These are phyloP conservation scores for Aphodius granarius DNA, from an alignment of 2,888 invertebrate genomes.

Conservation along the genomic window DNA sequence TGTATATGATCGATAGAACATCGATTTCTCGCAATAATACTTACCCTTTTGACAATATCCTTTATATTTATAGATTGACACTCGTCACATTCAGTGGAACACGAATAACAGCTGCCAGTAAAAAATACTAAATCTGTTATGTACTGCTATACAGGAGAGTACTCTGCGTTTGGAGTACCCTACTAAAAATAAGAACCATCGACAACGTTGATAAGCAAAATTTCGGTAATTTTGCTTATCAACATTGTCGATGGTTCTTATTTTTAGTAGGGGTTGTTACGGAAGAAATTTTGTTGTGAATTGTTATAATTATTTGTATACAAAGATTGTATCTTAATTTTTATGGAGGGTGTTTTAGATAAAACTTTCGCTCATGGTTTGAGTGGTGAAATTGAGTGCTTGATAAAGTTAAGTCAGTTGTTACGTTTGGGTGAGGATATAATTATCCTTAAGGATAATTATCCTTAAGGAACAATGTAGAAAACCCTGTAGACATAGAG, in stretches of 20 bases:
- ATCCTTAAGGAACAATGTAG: too few species aligned
- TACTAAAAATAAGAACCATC: too few species aligned
- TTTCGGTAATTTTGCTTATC: not conserved
- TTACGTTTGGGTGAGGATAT: too few species aligned
- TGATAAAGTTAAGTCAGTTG: not conserved
- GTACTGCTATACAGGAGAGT: slow-evolving; percentile 43
- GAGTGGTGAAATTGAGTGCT: not conserved
- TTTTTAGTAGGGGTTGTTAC: not conserved
- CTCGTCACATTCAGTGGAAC: slow-evolving; percentile 48
- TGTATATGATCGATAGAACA: too few species aligned
- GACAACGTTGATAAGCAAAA: too few species aligned
- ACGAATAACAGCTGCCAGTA: slow-evolving; percentile 55
- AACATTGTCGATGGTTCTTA: not conserved
- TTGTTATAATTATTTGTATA: not conserved
- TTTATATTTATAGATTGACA: slow-evolving; percentile 47
- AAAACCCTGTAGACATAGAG: too few species aligned
- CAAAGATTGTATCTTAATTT: not conserved
- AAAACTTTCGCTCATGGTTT: too few species aligned
- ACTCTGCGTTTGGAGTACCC: too few species aligned
- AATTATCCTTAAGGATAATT: too few species aligned
- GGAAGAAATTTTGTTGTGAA: too few species aligned
- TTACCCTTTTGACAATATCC: slow-evolving; percentile 46
- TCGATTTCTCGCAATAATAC: too few species aligned
- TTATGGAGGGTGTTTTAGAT: not conserved
- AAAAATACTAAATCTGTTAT: slow-evolving; percentile 55